These are phyloP conservation scores for Rhinichthys klamathensis DNA, from an alignment of 2,113 vertebrate species.

Conservation along the genomic window DNA sequence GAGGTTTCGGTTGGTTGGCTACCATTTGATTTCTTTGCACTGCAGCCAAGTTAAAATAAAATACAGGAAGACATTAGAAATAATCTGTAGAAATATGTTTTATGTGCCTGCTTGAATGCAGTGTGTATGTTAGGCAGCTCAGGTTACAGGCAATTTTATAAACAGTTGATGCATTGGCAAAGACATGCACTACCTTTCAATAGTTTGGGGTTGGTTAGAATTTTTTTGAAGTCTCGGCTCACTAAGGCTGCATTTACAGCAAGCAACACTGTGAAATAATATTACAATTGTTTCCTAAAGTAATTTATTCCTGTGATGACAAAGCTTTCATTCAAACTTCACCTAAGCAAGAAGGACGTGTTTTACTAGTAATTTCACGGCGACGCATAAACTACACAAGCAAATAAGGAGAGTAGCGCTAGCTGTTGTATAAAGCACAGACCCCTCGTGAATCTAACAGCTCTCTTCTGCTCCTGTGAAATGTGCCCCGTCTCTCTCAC, in stretches of 20 bases:
- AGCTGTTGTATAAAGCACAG: slow-evolving; percentile 5
- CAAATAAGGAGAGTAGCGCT: neutral
- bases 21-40: neutral
- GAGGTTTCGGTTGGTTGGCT: neutral
- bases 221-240: neutral
- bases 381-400: slow-evolving; percentile 25
- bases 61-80: too few species aligned
- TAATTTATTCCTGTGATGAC: neutral
- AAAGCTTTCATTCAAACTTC: neutral
- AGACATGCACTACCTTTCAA: neutral
- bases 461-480: neutral
- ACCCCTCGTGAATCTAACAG: neutral
- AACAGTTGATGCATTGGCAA: too few species aligned
- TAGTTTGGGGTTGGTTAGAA: neutral
- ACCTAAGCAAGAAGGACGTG: neutral
- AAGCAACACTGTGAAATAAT: neutral
- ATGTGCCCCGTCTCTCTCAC: slow-evolving; percentile 13
- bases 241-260: neutral
- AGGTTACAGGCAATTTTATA: neutral
- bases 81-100: too few species aligned
- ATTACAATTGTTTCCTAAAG: neutral
- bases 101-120: neutral
- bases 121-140: neutral
- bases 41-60: neutral
- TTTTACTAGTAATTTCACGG: neutral